Evolutionary conservation across 2,113 vertebrate species (phyloP), one percentile per base, ranked within the genome.

Genomic region (Plotosus lineatus): DNA sequence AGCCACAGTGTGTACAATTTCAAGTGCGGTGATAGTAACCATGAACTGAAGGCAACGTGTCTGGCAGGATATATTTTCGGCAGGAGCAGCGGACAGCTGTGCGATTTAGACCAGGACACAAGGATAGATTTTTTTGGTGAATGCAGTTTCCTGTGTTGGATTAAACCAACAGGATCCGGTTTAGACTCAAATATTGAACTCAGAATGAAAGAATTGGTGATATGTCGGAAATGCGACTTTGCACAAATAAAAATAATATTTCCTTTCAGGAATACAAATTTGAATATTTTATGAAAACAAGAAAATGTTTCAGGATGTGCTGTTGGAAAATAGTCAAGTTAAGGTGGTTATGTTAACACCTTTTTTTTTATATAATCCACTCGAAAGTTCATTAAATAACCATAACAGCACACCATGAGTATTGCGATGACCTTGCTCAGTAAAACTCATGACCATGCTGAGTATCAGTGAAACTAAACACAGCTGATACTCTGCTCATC

Each of bases 1-100:
- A 50, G 74, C 74, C 38, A 7, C 23, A n/a, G n/a, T 48, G 77
- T 73, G 55, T 69, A 63, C 51, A 26, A 36, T 84, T 44, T 48
- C 71, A 72, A 69, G 33, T 50, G 72, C 48, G 58, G 23, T 60
- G 68, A 66, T 69, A 55, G 42, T 71, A 79, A 51, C 72, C 50
- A 55, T 74, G 72, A 19, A 23, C 36, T 3, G 23, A 68, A 74
- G n/a, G 40, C 46, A 42, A 28, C 55, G 36, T 15, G 33, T 42
- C 31, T 15, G 31, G 23, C 38, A 3, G 26, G n/a, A 21, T 28
- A 19, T 76, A 26, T 36, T 75, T 28, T 73, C 19, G 51, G 75
- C 15, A n/a, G n/a, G 46, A 56, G 51, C 9, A 14, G 21, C 74
- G 4, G 74, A 42, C 6, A 6, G 56, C 9, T 46, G 10, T 31